A percentile compares a stretch with the other conserved stretches of the same genome.
Evolutionary conservation across 2,797 vertebrate species (phyloP).

Genomic region (Xenopus petersii): DNA sequence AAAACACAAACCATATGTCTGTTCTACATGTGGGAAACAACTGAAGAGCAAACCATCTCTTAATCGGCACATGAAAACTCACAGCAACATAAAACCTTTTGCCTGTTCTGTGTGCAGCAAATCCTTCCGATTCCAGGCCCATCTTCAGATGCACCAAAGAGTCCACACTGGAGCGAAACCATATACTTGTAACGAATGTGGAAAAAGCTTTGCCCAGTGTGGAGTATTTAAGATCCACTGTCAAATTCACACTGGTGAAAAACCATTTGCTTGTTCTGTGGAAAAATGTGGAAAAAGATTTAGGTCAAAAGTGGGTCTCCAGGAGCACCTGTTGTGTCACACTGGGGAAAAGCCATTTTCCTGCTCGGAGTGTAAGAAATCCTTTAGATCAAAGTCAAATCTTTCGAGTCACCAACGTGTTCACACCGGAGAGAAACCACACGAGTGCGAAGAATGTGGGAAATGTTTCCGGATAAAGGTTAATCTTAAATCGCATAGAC

Average conservation of each 20-base stretch:
- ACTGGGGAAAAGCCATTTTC: slow-evolving; percentile 49
- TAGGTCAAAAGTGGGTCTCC: neutral
- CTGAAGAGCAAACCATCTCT: slow-evolving; percentile 28
- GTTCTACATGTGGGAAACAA: neutral
- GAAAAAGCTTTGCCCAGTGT: neutral
- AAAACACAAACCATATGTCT: slow-evolving; percentile 8
- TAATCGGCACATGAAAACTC: slow-evolving; percentile 31
- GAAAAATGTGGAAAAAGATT: slow-evolving; percentile 6
- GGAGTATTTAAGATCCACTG: neutral
- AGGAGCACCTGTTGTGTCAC: slow-evolving; percentile 35
- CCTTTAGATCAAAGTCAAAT: neutral
- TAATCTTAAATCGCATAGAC: neutral
- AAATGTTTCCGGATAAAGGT: neutral
- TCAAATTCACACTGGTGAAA: neutral
- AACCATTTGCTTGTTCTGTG: neutral
- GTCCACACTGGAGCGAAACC: slow-evolving; percentile 32
- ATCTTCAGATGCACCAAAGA: slow-evolving; percentile 25
- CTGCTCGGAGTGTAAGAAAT: neutral
- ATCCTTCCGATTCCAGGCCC: slow-evolving; percentile 43
- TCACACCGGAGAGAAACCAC: slow-evolving; percentile 2
- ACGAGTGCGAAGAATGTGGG: neutral
- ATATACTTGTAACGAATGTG: slow-evolving; percentile 11
- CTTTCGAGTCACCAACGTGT: neutral
- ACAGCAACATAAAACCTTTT: slow-evolving; percentile 32
- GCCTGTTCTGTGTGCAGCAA: slow-evolving; percentile 23